Evolutionary conservation across 2,888 invertebrate genomes (phyloP), one percentile per base, ranked within the genome.

Genomic region (Pseudococcus longispinus): DNA sequence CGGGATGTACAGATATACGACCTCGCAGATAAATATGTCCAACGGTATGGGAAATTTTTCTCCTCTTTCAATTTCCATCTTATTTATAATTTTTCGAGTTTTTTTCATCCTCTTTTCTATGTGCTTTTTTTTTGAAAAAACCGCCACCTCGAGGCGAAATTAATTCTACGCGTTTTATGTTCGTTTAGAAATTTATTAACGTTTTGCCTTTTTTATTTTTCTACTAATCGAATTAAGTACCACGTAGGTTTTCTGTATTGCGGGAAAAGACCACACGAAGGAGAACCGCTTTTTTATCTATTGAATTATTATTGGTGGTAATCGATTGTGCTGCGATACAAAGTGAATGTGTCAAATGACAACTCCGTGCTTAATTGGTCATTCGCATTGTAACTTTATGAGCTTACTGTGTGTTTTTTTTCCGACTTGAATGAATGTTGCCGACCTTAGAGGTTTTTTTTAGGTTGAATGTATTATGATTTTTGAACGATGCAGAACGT

Each of bases 141-240:
- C 29, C 70, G 70, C 70, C 29, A 70, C 70, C 70, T 70, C 70
- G 70, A 70, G 70, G 70, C 70, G 70, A 70, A 70, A 70, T 70
- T 70, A 70, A 70, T 70, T 70, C 70, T 70, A 15, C 2, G 29
- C 2, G 29, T 29, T 70, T 65, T 70, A 32, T 65, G 65, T 60
- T 65, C 9, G 37, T 26, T 29, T 65, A 26, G 29, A 29, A 70
- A 70, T 70, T 70, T 70, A 70, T 70, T 26, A 70, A 60, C 23
- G 9, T 20, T 60, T 60, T 60, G 23, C 60, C 23, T 60, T 60
- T 60, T 70, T 29, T 70, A 1, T 32, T 23, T 3, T 9, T 23
- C 0, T 20, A 60, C 70, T 70, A 70, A 70, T 70, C 70, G 70
- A 70, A 70, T 70, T 70, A 70, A 11, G 51, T 46, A 46, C 60